Evolutionary conservation across 2,888 invertebrate genomes (phyloP).

Genomic region (Clitarchus hookeri): DNA sequence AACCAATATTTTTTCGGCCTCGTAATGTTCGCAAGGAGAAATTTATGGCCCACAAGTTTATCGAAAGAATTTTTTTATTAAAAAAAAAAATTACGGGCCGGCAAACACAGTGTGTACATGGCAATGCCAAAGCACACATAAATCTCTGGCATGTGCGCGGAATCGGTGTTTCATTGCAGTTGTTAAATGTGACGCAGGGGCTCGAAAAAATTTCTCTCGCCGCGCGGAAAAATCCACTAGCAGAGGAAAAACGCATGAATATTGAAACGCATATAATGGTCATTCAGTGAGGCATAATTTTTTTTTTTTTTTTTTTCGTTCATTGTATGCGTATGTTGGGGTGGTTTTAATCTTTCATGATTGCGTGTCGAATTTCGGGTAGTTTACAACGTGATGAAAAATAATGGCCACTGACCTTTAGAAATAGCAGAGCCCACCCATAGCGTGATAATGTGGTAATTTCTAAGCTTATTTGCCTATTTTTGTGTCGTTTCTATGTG

Average conservation of each 20-base stretch:
- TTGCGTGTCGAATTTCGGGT: not conserved
- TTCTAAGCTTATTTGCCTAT: no score
- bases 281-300: not conserved
- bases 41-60: not conserved
- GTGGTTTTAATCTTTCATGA: not conserved
- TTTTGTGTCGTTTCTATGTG: no score
- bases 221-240: not conserved
- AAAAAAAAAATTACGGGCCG: not conserved
- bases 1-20: not conserved
- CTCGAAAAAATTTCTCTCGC: not conserved
- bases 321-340: not conserved
- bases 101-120: not conserved
- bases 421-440: no score
- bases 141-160: not conserved
- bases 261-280: slow-evolving; percentile 3
- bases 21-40: not conserved
- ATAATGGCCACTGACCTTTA: not conserved
- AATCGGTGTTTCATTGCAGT: slow-evolving; percentile 6
- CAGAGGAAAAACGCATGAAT: not conserved
- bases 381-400: not conserved
- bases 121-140: not conserved
- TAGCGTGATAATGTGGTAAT: no score
- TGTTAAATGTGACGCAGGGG: not conserved
- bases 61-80: not conserved
- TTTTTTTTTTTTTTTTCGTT: not conserved